Base-by-base conservation (phyloP, 2,797 vertebrate genomes). In the Enteromius thamalakanensis region DNA sequence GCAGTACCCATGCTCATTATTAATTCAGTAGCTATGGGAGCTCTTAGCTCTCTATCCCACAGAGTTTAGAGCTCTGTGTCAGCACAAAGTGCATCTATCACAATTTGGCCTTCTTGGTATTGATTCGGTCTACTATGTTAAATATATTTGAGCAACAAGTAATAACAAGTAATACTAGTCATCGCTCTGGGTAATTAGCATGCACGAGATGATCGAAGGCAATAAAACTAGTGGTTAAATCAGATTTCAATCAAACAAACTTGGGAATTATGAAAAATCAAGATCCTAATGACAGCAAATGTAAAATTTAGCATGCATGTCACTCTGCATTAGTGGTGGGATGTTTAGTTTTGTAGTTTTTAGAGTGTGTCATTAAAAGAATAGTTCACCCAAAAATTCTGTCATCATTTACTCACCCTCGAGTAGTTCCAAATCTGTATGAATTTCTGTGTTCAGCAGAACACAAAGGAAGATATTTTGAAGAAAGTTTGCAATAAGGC, bases 1-100 rank as follows among this genome's bases (percentile, higher is more conserved):
- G 40, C 49, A 11, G 64, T 71, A 53, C 58, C 65, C 34, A 37
- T 10, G 37, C 47, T 86, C 86, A 87, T 90, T 87, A 87, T 84
- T 90, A 84, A 89, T 90, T 86, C 87, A 89, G 76, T 64, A 81
- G 82, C 81, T 74, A 3, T 53, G 81, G 69, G 85, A 80, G 37
- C 60, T 85, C 65, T 62, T 51, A 49, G 69, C 78, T 81, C 70
- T 53, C 70, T 47, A 49, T 26, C 71, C 84, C 49, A 65, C 79
- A 70, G 83, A 79, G 72, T 78, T 78, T 83, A 55, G 34, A 85
- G 77, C 74, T 15, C 71, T 45, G 45, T 81, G 81, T 85, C 70
- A 29, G 85, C 81, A 85, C 75, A 72, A 85, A 74, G 79, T 60
- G 74, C 45, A 83, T 86, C 32, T 37, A 76, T 72, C 62, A 51